These are phyloP conservation scores for Hedychridium roseum DNA, from an alignment of 2,888 invertebrate species.

Conservation along the genomic window DNA sequence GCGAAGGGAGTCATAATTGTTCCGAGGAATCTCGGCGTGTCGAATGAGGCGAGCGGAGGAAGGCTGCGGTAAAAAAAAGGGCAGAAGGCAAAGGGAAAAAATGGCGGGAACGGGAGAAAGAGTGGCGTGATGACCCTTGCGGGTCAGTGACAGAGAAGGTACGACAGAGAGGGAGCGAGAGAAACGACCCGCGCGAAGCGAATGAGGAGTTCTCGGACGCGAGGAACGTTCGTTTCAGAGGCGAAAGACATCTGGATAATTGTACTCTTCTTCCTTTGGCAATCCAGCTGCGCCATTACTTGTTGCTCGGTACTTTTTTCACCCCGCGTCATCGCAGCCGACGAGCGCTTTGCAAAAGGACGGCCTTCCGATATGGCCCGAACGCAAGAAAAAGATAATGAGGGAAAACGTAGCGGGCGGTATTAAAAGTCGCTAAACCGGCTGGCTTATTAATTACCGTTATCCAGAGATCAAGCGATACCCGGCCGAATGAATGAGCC, in stretches of 20 bases:
- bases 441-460: too few species aligned
- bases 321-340: neutral
- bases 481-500: too few species aligned
- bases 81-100: conserved; percentile 13
- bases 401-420: too few species aligned
- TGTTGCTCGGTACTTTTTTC: too few species aligned
- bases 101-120: conserved; percentile 19
- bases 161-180: neutral
- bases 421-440: too few species aligned
- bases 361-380: too few species aligned
- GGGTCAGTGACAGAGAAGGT: conserved; percentile 32
- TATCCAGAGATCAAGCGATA: too few species aligned
- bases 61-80: conserved; percentile 7
- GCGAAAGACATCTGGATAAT: conserved; percentile 12
- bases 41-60: conserved; percentile 7
- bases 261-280: neutral
- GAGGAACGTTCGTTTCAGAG: conserved; percentile 22
- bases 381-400: too few species aligned
- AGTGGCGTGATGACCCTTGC: conserved; percentile 29
- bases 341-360: too few species aligned
- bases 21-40: conserved; percentile 18
- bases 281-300: too few species aligned
- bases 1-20: conserved; percentile 34
- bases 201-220: conserved; percentile 11
- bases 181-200: conserved; percentile 11